A percentile compares a stretch with the other conserved stretches of the same genome.
Evolutionary conservation across 2,113 vertebrate genomes (phyloP).

Genomic region (Scytalopus superciliaris): DNA sequence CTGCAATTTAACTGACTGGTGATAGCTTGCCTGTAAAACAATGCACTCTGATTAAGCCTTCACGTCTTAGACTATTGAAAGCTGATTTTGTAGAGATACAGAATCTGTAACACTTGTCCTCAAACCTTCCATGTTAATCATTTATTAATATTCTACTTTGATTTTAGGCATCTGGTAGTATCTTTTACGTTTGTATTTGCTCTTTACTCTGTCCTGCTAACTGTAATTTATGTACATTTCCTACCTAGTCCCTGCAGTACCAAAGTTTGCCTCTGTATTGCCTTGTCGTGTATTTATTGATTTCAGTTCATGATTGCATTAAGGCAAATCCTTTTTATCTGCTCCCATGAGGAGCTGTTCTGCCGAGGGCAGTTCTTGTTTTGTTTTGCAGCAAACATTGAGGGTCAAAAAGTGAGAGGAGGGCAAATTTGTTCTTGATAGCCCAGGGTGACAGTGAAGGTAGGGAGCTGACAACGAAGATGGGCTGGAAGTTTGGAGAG

Average conservation of each 20-base stretch:
- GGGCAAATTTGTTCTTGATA: background rate
- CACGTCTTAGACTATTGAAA: background rate
- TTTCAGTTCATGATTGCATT: background rate
- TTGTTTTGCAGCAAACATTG: background rate
- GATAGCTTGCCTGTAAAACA: background rate
- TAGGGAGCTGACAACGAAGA: background rate
- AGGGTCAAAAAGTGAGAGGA: background rate
- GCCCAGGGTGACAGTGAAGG: fast-evolving
- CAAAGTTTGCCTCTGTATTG: background rate
- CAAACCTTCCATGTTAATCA: background rate
- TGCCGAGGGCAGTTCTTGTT: background rate
- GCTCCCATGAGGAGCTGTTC: background rate
- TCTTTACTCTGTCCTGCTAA: background rate
- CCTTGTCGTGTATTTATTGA: background rate
- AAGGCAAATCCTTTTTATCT: background rate
- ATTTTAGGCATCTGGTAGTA: background rate
- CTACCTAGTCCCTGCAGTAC: background rate
- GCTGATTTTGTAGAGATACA: background rate
- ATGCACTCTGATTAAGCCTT: background rate
- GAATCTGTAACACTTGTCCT: background rate
- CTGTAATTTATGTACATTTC: background rate
- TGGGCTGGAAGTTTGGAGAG: background rate
- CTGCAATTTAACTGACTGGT: background rate
- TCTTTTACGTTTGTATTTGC: background rate
- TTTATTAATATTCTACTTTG: background rate